These are phyloP conservation scores for Microtus montanus DNA, from an alignment of 2,113 vertebrate species.

Conservation along the genomic window DNA sequence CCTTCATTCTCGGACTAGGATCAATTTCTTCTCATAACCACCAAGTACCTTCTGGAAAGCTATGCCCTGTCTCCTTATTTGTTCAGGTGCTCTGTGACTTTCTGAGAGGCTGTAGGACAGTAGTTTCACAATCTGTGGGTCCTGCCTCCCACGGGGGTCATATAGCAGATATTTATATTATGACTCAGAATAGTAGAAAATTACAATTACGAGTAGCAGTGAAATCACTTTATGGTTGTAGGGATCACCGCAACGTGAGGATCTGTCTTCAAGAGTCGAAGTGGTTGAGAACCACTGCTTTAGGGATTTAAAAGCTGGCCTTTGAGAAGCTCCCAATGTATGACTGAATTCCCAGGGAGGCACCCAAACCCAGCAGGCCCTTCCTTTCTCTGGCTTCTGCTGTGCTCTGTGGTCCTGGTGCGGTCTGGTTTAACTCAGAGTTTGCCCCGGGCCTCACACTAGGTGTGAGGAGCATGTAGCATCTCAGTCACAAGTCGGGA, in stretches of 20 bases:
- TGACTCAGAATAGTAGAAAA: background rate
- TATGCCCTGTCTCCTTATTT: background rate
- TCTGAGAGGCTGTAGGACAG: background rate
- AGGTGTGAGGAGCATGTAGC: slow-evolving; percentile 12
- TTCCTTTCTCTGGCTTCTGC: background rate
- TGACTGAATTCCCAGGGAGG: rapidly evolving
- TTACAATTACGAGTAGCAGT: background rate
- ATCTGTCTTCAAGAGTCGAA: background rate
- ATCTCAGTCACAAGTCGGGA: slow-evolving; percentile 60
- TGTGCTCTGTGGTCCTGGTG: background rate
- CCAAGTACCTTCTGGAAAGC: background rate
- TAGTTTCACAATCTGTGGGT: background rate
- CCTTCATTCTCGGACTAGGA: background rate
- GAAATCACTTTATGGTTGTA: background rate
- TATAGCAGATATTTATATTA: too few species aligned
- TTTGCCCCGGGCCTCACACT: background rate
- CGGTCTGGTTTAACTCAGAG: background rate
- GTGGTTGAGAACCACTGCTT: background rate
- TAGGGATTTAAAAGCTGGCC: too few species aligned
- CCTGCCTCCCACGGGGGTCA: background rate
- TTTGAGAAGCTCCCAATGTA: background rate
- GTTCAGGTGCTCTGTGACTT: background rate
- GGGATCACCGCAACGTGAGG: background rate
- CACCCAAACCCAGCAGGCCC: rapidly evolving
- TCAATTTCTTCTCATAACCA: background rate